These are phyloP conservation scores for Euglossa dilemma DNA, from an alignment of 1,140 invertebrate species.

Conservation along the genomic window DNA sequence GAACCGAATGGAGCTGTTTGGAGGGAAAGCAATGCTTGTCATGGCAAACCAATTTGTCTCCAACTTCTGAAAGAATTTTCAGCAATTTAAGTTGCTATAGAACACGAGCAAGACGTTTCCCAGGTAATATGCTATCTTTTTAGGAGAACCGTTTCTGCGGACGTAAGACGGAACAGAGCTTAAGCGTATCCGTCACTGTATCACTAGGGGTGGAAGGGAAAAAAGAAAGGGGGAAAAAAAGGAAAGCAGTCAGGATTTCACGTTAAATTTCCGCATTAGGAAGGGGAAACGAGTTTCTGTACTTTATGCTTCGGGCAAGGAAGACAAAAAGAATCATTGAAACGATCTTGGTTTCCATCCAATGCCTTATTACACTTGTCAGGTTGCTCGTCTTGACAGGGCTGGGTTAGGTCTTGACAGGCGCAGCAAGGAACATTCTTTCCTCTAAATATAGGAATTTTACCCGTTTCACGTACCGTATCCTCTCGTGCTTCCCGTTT, in stretches of 20 bases:
- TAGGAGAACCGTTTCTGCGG: neutral
- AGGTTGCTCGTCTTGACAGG: neutral
- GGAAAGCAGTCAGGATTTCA: neutral
- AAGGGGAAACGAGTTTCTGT: conserved; percentile 1
- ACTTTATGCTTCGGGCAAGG: neutral
- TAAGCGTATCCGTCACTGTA: neutral
- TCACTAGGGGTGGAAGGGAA: neutral
- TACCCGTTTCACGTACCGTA: neutral
- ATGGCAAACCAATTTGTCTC: too few relatives aligned
- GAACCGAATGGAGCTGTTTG: neutral
- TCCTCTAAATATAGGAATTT: conserved; percentile 1
- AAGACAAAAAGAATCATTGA: conserved; percentile 8
- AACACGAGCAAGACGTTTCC: neutral
- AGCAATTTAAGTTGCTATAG: neutral
- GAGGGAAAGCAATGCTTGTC: neutral
- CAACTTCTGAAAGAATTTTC: neutral
- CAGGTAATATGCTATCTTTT: neutral
- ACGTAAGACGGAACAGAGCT: neutral
- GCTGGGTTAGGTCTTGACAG: conserved; percentile 6
- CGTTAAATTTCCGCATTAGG: neutral
- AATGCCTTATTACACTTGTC: conserved; percentile 15
- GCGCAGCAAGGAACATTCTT: neutral
- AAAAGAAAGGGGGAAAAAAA: neutral
- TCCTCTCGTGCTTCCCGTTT: neutral
- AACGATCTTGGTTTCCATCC: conserved; percentile 14